phyloP scores from a whole-genome alignment of 2,888 invertebrate species.

The Leptogaster cylindrica region DNA sequence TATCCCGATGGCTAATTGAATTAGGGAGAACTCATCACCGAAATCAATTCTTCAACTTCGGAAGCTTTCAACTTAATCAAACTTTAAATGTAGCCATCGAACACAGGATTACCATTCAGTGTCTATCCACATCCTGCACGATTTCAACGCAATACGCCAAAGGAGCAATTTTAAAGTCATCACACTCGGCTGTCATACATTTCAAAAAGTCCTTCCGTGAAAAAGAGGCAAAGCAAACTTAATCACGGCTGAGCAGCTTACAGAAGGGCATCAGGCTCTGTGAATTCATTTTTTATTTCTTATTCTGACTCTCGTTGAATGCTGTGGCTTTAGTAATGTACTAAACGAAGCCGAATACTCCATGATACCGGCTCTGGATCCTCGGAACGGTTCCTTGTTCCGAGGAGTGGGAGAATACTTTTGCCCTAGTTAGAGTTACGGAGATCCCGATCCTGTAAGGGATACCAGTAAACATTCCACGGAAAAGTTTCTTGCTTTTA shows the following conservation, averaged over 20 bases:
- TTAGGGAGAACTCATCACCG: neutral
- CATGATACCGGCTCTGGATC: neutral
- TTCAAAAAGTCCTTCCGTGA: neutral
- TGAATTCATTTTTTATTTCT: constrained; percentile 1
- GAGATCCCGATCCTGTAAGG: neutral
- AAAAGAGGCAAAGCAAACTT: neutral
- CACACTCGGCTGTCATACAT: neutral
- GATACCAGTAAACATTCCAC: neutral
- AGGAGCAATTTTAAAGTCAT: neutral
- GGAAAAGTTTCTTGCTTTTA: neutral
- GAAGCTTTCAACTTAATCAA: neutral
- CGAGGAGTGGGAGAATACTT: neutral
- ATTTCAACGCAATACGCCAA: neutral
- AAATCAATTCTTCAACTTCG: neutral
- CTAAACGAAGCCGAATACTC: neutral
- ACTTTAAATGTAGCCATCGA: neutral
- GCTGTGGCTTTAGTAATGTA: neutral
- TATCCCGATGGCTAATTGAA: too few species aligned
- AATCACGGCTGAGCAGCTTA: neutral
- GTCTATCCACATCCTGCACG: neutral
- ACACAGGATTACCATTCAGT: neutral
- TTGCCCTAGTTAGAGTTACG: neutral
- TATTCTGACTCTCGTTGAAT: neutral
- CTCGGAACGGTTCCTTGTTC: neutral
- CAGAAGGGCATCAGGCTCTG: constrained; percentile 1